A percentile compares a stretch with the other conserved stretches of the same genome.
phyloP scores from a whole-genome alignment of 1,140 invertebrate species.

The Halesus radiatus region DNA sequence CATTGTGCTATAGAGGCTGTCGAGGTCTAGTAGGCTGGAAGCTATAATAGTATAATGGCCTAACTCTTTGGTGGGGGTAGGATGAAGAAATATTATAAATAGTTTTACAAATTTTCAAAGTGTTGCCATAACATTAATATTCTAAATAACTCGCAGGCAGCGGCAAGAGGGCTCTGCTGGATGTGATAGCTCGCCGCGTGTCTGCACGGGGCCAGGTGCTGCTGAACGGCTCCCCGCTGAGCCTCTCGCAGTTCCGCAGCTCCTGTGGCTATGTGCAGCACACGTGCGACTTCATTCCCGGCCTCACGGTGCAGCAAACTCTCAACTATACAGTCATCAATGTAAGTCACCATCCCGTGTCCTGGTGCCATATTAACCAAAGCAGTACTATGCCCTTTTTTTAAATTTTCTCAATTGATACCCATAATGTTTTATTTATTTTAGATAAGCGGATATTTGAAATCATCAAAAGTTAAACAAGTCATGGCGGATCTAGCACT shows the following conservation, averaged over 20 bases:
- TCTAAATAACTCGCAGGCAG: constrained; percentile 73
- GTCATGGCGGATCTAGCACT: constrained; percentile 91
- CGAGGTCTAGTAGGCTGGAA: no score
- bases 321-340: constrained; percentile 83
- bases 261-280: constrained; percentile 89
- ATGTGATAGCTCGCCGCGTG: constrained; percentile 89
- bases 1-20: no score
- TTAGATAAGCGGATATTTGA: constrained; percentile 77
- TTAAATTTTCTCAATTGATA: no score
- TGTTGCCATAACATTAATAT: no score
- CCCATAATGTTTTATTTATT: no score
- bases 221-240: constrained; percentile 86
- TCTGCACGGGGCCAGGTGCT: constrained; percentile 86
- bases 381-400: no score
- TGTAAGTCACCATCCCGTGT: constrained; percentile 58
- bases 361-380: no score
- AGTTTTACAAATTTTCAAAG: no score
- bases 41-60: no score
- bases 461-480: constrained; percentile 83
- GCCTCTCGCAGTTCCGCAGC: constrained; percentile 84
- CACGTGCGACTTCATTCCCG: constrained; percentile 84
- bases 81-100: no score
- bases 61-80: no score
- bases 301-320: constrained; percentile 88
- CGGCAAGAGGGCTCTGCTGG: constrained; percentile 90